Percentiles rank a stretch among this genome's conserved stretches.
These are phyloP conservation scores for Acanthornis magna DNA, from an alignment of 2,797 vertebrate species.

Conservation along the genomic window DNA sequence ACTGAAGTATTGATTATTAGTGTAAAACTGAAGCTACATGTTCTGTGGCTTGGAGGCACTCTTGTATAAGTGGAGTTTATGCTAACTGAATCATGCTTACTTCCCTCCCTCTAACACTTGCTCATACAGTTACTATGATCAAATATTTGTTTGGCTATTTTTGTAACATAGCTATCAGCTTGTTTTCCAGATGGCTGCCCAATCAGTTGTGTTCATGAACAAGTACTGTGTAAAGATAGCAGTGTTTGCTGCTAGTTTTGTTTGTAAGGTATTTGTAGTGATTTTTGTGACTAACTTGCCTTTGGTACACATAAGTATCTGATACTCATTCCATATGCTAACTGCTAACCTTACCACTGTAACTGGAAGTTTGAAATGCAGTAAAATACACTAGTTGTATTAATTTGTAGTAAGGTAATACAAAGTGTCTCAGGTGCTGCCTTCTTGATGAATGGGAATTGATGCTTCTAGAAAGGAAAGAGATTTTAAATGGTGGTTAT, in stretches of 20 bases:
- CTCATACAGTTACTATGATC: neutral
- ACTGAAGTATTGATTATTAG: neutral
- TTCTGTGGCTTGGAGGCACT: constrained; percentile 37
- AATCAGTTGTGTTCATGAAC: neutral
- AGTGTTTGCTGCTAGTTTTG: neutral
- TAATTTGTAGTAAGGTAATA: neutral
- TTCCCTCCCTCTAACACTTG: neutral
- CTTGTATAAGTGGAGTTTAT: neutral
- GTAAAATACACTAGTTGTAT: neutral
- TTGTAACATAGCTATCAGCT: neutral
- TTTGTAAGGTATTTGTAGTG: neutral
- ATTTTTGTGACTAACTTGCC: neutral
- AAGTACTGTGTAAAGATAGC: neutral
- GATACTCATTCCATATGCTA: constrained; percentile 26
- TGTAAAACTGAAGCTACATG: neutral
- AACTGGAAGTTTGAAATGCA: constrained; percentile 17
- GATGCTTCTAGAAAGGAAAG: neutral
- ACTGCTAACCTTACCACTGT: neutral
- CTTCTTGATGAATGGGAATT: neutral
- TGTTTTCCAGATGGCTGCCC: constrained; percentile 29
- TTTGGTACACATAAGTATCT: neutral
- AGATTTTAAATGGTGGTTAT: neutral
- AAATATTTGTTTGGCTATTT: constrained; percentile 14
- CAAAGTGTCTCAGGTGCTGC: neutral
- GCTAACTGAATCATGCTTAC: neutral